Evolutionary conservation across 2,888 invertebrate genomes (phyloP), one percentile per base, ranked within the genome.

Genomic region (Tholera decimalis): DNA sequence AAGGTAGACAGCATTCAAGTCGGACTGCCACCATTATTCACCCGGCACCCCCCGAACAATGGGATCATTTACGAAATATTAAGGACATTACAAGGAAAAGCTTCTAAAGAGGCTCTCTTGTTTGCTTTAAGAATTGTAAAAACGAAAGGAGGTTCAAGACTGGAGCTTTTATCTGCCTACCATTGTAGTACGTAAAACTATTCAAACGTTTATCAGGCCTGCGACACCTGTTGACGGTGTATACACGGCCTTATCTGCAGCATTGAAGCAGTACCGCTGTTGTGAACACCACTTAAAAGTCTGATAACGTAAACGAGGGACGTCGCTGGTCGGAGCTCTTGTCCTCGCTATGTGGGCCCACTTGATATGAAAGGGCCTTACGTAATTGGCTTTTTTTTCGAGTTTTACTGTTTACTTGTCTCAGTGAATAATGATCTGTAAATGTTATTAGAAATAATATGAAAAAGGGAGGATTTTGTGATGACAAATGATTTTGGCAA

Each of bases 221-320:
- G 79, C 82, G 87, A 84, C 91, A 92, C 92, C 92, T 92, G 92
- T 91, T 91, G 89, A 83, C 75, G 68, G 70, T 79, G 76, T 83
- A 69, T 59, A 77, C 67, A 59, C 60, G 61, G 59, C 70, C 77
- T 79, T 80, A 85, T 84, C 83, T 70, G 41, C 15, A 51, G 55
- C 59, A 66, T 70, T 73, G 50, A 64, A 53, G 51, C 60, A 35
- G 58, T 73, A 55, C 49, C 55, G 77, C 62, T 59, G 55, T 65
- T 69, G 74, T 79, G 64, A 68, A 77, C 70, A 58, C 66, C 71
- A 66, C 57, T 74, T 64, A 62, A 76, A 73, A 63, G 64, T 61
- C 57, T 77, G 81, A 82, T 81, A 81, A 72, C 64, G 54, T 65
- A 69, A 77, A 70, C 68, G 77, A 56, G 70, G 58, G 58, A 54